These are phyloP conservation scores for Sebastes hubbsi DNA, from an alignment of 2,797 vertebrate species.

Conservation along the genomic window DNA sequence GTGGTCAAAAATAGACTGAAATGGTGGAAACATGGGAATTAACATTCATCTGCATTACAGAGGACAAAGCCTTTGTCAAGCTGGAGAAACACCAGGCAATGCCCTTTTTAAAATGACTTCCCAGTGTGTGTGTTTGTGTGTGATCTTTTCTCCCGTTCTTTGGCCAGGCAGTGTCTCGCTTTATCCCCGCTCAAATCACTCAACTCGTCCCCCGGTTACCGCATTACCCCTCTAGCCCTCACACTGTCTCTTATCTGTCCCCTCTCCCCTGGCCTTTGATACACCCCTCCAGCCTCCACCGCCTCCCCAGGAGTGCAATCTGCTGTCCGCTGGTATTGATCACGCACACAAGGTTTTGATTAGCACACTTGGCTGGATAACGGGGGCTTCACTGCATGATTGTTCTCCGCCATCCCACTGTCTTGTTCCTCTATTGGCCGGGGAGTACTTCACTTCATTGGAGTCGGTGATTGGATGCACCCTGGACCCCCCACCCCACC, in stretches of 20 bases:
- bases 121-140: slow-evolving; percentile 19
- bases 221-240: slow-evolving; percentile 41
- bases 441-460: slow-evolving; percentile 72
- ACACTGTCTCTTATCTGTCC: slow-evolving; percentile 54
- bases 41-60: neutral
- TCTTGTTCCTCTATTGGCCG: slow-evolving; percentile 56
- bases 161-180: slow-evolving; percentile 58
- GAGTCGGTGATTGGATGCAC: slow-evolving; percentile 72
- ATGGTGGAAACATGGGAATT: neutral
- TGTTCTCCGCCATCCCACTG: slow-evolving; percentile 55
- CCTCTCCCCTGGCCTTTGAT: slow-evolving; percentile 58
- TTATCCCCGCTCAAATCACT: slow-evolving; percentile 77
- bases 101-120: slow-evolving; percentile 29
- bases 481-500: slow-evolving; percentile 10
- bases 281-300: slow-evolving; percentile 61
- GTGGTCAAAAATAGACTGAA: neutral
- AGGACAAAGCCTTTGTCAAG: neutral
- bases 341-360: slow-evolving; percentile 78
- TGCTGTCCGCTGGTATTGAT: slow-evolving; percentile 83
- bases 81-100: slow-evolving; percentile 4
- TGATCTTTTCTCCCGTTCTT: slow-evolving; percentile 45
- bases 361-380: slow-evolving; percentile 80
- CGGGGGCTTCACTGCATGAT: slow-evolving; percentile 62
- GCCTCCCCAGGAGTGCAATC: slow-evolving; percentile 79
- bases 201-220: slow-evolving; percentile 63